These are phyloP conservation scores for Porites divaricata DNA, from an alignment of 92 coral and sea anemone genomes.

Conservation along the genomic window DNA sequence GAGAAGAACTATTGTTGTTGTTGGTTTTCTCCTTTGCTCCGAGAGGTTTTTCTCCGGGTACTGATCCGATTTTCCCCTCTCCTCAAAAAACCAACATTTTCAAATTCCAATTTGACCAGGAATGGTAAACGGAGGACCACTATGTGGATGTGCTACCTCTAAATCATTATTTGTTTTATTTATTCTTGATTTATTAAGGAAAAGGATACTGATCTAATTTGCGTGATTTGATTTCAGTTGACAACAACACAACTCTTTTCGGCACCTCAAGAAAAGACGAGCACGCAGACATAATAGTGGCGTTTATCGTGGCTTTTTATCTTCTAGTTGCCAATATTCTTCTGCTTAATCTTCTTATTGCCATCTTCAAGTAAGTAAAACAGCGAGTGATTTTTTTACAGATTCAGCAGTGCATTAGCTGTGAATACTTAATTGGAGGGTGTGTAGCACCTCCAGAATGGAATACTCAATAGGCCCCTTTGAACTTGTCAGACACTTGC, in stretches of 20 bases:
- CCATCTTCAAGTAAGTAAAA: constrained; percentile 84
- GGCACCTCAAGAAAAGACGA: constrained; percentile 63
- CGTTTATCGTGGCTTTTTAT: constrained; percentile 77
- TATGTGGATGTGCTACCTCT: no score
- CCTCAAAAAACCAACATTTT: no score
- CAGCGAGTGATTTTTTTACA: neutral
- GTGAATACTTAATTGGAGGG: neutral
- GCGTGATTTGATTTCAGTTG: constrained; percentile 32
- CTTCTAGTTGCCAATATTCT: constrained; percentile 86
- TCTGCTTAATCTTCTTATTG: constrained; percentile 82
- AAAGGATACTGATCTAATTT: neutral
- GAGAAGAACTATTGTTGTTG: no score
- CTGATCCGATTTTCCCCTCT: no score
- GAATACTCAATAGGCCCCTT: no score
- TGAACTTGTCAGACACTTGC: no score
- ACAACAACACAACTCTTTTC: constrained; percentile 59
- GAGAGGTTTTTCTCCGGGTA: no score
- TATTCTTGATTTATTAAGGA: no score
- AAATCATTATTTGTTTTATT: no score
- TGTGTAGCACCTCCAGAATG: neutral
- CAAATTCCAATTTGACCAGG: no score
- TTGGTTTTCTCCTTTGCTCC: no score
- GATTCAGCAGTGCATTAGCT: neutral
- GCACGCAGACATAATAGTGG: constrained; percentile 70
- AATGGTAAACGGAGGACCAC: no score